Evolutionary conservation across 1,140 invertebrate genomes (phyloP).

Genomic region (Drosophila melanica): DNA sequence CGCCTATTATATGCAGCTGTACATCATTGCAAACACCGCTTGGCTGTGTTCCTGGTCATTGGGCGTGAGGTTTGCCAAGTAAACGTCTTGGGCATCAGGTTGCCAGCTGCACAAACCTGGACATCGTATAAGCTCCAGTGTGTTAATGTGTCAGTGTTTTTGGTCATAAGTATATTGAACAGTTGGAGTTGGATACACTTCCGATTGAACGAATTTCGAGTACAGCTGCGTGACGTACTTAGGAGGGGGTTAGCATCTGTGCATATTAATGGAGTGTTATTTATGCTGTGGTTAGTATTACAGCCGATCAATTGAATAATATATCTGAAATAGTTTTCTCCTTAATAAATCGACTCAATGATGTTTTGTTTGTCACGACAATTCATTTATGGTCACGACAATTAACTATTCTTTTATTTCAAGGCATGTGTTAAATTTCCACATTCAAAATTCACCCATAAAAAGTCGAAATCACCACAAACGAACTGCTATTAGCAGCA

Average conservation of each 20-base stretch:
- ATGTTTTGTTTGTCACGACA: not conserved
- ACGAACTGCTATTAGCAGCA: conserved; percentile 63
- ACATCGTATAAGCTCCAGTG: not conserved
- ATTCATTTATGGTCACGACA: not conserved
- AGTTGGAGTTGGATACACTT: not conserved
- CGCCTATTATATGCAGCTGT: conserved; percentile 15
- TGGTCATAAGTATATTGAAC: not conserved
- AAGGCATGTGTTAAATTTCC: not conserved
- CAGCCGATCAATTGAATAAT: too few relatives aligned
- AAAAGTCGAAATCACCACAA: too few relatives aligned
- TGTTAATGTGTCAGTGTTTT: conserved; percentile 20
- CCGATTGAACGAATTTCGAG: not conserved
- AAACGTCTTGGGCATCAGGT: conserved; percentile 2
- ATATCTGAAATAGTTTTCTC: too few relatives aligned
- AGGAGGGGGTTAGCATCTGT: too few relatives aligned
- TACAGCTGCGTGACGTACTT: not conserved
- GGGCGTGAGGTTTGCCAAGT: not conserved
- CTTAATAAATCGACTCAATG: too few relatives aligned
- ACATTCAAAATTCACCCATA: not conserved
- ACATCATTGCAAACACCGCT: conserved; percentile 53
- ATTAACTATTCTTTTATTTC: not conserved
- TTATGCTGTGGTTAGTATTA: too few relatives aligned
- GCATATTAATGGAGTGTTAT: too few relatives aligned
- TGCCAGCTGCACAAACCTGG: conserved; percentile 8
- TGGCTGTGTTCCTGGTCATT: conserved; percentile 18